These are phyloP conservation scores for Rostratula benghalensis DNA, from an alignment of 2,113 vertebrate genomes.

Conservation along the genomic window DNA sequence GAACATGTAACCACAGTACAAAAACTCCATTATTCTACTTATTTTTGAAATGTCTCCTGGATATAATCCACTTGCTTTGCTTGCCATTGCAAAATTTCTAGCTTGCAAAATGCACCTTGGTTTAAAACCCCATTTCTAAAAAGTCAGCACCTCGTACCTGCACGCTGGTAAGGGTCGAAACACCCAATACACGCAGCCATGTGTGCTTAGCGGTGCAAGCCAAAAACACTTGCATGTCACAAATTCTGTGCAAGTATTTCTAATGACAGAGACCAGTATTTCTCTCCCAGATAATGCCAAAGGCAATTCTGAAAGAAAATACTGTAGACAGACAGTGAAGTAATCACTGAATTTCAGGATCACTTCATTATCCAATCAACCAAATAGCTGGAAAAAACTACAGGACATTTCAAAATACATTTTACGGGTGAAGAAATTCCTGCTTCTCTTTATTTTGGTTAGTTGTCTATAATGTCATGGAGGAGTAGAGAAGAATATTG, in stretches of 20 bases:
- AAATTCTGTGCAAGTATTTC: background rate
- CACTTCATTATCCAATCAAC: slow-evolving; percentile 51
- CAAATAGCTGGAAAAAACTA: slow-evolving; percentile 46
- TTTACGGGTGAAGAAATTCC: slow-evolving; percentile 52
- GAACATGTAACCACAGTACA: background rate
- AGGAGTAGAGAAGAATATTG: slow-evolving; percentile 62
- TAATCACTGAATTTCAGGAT: slow-evolving; percentile 40
- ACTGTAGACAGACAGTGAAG: slow-evolving; percentile 18
- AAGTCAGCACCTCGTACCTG: background rate
- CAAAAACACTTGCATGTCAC: background rate
- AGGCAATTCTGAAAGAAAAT: slow-evolving; percentile 33
- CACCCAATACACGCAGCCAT: background rate
- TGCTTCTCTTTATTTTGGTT: slow-evolving; percentile 68
- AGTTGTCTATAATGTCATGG: slow-evolving; percentile 45
- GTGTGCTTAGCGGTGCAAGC: background rate
- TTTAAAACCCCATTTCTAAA: background rate
- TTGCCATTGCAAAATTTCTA: background rate
- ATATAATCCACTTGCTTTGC: background rate
- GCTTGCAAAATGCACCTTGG: background rate
- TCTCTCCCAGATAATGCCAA: background rate
- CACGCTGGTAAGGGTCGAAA: background rate
- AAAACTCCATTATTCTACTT: background rate
- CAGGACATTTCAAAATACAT: slow-evolving; percentile 32
- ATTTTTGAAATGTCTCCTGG: background rate
- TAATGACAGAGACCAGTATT: background rate